A percentile compares a stretch with the other conserved stretches of the same genome.
Evolutionary conservation across 2,888 invertebrate species (phyloP).

Genomic region (Willowsia nigromaculata): DNA sequence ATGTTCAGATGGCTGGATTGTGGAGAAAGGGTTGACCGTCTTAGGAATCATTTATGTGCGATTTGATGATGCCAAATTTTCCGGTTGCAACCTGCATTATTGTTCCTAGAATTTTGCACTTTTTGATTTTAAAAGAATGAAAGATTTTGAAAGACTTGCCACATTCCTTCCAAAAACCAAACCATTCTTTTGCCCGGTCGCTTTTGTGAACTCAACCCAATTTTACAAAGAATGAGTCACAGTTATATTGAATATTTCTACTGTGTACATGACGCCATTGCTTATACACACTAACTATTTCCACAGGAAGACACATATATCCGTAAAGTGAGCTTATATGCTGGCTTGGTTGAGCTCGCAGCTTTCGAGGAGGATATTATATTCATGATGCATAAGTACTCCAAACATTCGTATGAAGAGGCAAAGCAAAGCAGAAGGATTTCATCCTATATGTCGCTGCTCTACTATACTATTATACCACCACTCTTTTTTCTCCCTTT

Average conservation of each 20-base stretch:
- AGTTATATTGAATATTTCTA: neutral
- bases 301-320: neutral
- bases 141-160: too few species aligned
- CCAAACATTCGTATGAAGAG: neutral
- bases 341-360: neutral
- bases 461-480: neutral
- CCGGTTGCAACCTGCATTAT: too few species aligned
- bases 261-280: neutral
- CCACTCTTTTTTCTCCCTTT: neutral
- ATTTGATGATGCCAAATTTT: too few species aligned
- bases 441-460: slow-evolving; percentile 3
- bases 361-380: neutral
- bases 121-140: too few species aligned
- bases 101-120: too few species aligned
- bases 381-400: slow-evolving; percentile 22
- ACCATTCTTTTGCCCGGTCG: too few species aligned
- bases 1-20: neutral
- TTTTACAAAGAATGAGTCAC: too few species aligned
- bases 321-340: neutral
- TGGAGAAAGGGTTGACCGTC: neutral
- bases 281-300: neutral
- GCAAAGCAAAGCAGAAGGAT: neutral
- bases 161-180: too few species aligned
- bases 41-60: too few species aligned
- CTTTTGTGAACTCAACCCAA: too few species aligned